Evolutionary conservation across 1,140 invertebrate genomes (phyloP), one percentile per base, ranked within the genome.

Genomic region (Anagrus nilaparvatae): DNA sequence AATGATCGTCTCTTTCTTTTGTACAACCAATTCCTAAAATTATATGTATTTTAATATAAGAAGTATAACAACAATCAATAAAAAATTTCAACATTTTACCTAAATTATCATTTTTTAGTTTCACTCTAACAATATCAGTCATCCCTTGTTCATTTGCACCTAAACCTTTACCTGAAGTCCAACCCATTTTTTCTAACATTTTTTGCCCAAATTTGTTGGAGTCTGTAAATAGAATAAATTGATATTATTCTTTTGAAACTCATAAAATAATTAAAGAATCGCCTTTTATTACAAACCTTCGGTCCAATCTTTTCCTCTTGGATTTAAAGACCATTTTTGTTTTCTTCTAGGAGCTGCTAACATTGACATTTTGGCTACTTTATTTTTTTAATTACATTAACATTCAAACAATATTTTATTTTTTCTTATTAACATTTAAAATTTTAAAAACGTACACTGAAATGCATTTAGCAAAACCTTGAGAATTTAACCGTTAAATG

Each of bases 121-220:
- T 69, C 1, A 90, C 75, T 56, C 81, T 72, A 1, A 95, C 72
- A 57, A 84, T 81, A 19, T 93, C 82, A 13, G 74, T 74, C 21
- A 77, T 76, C 24, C 93, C 93, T 69, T 90, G 77, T 65, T 86
- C 78, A 13, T 88, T 81, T 5, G 73, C 75, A 40, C 93, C 93
- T 20, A 97, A 74, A 33, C 93, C 93, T 68, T 85, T 86, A 2
- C 91, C 92, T 49, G 75, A 73, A 2, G 71, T 70, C 93, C 93
- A 97, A 8, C 92, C 92, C 88, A 95, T 92, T 70, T 90, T 92
- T 58, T 93, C 86, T 54, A 96, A 61, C 75, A 96, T 77, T 61
- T 81, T 84, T 48, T 88, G 84, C 0, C 89, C 90, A 70, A 89
- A 90, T 55, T 87, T 89, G 36, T 70, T 78, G 3, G 71, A 66